Conservation (phyloP, 1,140 invertebrate species). For the Trachelipus rathkii region DNA sequence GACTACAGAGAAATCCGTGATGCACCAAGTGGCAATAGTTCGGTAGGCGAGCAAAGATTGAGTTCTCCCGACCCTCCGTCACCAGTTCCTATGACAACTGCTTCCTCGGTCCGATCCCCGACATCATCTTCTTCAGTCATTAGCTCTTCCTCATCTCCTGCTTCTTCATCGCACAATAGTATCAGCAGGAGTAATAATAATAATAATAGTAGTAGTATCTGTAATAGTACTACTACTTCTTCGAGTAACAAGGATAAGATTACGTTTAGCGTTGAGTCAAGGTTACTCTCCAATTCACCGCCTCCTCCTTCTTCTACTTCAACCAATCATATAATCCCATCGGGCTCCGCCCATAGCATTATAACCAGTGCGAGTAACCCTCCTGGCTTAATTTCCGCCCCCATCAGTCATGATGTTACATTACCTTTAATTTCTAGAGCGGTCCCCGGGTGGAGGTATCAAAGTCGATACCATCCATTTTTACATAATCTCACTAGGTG, state of each 20-base stretch:
- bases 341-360: background rate
- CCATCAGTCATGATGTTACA: background rate
- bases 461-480: background rate
- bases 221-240: conserved; percentile 33
- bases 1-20: background rate
- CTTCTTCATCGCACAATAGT: conserved; percentile 32
- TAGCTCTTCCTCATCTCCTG: conserved; percentile 32
- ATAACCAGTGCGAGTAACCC: background rate
- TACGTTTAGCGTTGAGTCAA: conserved; percentile 43
- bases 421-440: background rate
- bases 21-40: background rate
- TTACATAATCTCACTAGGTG: background rate
- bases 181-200: background rate
- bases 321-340: background rate
- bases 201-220: conserved; percentile 24
- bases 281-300: background rate
- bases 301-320: background rate
- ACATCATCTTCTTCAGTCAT: conserved; percentile 28
- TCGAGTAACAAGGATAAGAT: conserved; percentile 42
- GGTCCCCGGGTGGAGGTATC: background rate
- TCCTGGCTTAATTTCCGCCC: background rate
- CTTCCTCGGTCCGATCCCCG: conserved; percentile 32
- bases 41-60: background rate
- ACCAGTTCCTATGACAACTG: conserved; percentile 24
- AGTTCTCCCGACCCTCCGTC: background rate